Conservation (phyloP, 2,797 vertebrate genomes). For the Hafferia zeledoni region DNA sequence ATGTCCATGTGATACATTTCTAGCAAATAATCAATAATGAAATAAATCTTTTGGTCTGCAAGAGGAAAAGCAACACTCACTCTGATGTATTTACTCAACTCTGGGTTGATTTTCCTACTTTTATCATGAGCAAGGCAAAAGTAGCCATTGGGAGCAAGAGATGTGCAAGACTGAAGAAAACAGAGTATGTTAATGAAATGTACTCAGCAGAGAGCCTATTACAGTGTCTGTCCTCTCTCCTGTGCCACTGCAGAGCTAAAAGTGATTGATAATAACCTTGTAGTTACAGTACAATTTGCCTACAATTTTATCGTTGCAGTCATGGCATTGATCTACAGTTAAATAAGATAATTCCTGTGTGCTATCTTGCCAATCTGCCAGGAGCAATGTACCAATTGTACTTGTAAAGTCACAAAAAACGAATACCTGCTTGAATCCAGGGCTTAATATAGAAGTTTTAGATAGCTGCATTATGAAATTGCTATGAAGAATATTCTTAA, state of each 20-base stretch:
- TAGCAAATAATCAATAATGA: not conserved
- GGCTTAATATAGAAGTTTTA: constrained; percentile 44
- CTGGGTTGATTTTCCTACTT: not conserved
- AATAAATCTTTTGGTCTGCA: not conserved
- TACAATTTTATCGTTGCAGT: constrained; percentile 49
- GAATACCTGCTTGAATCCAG: constrained; percentile 26
- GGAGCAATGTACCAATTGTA: constrained; percentile 18
- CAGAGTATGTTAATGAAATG: constrained; percentile 25
- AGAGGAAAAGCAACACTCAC: not conserved
- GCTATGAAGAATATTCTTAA: constrained; percentile 34
- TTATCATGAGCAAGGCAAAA: constrained; percentile 42
- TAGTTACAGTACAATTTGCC: constrained; percentile 57
- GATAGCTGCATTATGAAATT: constrained; percentile 11
- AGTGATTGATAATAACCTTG: constrained; percentile 67
- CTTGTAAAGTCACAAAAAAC: constrained; percentile 29
- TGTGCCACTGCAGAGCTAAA: constrained; percentile 37
- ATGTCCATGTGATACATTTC: not conserved
- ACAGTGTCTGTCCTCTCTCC: constrained; percentile 26
- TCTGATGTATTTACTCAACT: not conserved
- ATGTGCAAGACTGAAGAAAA: constrained; percentile 24
- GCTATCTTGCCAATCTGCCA: constrained; percentile 42
- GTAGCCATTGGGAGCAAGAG: not conserved
- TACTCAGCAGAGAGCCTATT: constrained; percentile 40
- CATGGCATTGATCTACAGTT: constrained; percentile 62
- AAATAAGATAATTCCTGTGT: constrained; percentile 64